A percentile compares a stretch with the other conserved stretches of the same genome.
phyloP scores from a whole-genome alignment of 2,888 invertebrate genomes.

The Philereme transversata region DNA sequence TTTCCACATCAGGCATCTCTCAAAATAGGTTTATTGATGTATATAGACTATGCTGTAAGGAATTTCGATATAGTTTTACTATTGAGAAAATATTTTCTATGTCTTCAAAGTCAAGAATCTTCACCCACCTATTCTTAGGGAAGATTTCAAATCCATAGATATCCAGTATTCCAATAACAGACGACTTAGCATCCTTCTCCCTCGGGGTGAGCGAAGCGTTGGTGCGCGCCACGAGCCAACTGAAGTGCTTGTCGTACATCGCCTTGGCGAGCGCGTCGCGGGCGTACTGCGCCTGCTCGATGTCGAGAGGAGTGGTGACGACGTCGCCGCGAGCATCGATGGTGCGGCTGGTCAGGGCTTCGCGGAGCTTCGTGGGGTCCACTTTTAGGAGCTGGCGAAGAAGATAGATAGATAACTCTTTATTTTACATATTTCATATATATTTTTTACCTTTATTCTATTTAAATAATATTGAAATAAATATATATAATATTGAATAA shows the following conservation, averaged over 20 bases:
- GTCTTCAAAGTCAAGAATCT: background rate
- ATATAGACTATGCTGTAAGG: too few relatives aligned
- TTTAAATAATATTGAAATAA: too few relatives aligned
- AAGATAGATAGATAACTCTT: background rate
- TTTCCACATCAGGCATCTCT: too few relatives aligned
- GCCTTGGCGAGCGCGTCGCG: constrained; percentile 96
- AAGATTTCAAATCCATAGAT: constrained; percentile 98
- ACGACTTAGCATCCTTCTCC: constrained; percentile 81
- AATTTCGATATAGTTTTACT: too few relatives aligned
- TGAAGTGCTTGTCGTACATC: constrained; percentile 94
- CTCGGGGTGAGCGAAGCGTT: constrained; percentile 89
- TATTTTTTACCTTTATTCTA: too few relatives aligned
- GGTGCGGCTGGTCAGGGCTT: constrained; percentile 92
- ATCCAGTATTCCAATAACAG: constrained; percentile 95
- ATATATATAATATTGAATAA: too few relatives aligned
- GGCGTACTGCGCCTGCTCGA: constrained; percentile 93
- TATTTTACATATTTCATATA: too few relatives aligned
- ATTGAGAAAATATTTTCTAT: too few relatives aligned
- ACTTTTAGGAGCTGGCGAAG: constrained; percentile 89
- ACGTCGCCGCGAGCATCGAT: constrained; percentile 94
- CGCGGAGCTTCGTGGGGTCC: constrained; percentile 85
- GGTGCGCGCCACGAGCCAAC: constrained; percentile 93
- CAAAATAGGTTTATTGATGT: too few relatives aligned
- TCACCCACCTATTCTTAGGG: constrained; percentile 90
- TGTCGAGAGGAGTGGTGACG: constrained; percentile 90